Evolutionary conservation across 2,797 vertebrate genomes (phyloP), one percentile per base, ranked within the genome.

Genomic region (Silurus lanzhouensis): DNA sequence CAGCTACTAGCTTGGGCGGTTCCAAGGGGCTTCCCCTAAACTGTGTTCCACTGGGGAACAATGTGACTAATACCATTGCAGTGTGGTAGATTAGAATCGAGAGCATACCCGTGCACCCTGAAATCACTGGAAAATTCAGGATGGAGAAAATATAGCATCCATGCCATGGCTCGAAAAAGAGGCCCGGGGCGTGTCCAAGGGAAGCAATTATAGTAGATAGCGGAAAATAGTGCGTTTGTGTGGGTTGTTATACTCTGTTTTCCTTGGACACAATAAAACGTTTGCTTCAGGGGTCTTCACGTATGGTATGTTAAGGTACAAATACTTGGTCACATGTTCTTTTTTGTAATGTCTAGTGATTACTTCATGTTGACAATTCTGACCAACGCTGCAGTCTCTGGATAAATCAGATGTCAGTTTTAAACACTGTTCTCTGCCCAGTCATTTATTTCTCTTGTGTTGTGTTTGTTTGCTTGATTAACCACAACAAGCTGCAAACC

Each of bases 11-110:
- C 83, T 80, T 81, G 77, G 17, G 87, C 88, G 86, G 86, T 87
- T 86, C 89, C 88, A 57, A 8, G 72, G 88, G 89, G 89, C 90
- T 90, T 74, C 61, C 63, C 60, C 20, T 52, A 10, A 38, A 20
- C 20, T 58, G 5, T 71, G 38, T 80, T 66, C 63, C 61, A 84
- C 72, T 84, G 72, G 25, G 63, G 57, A 83, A 63, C 17, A 66
- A 80, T n/a, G 10, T 63, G 61, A 77, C 64, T 68, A 67, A 78
- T 61, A 70, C 63, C 72, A 60, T 31, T 86, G 46, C 31, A 61
- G 27, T 38, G 52, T 82, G 71, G 55, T 46, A 38, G 52, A 70
- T 58, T 82, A 76, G 13, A 58, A 58, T 82, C 55, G 2, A 22
- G 63, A 27, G 52, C 70, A 22, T 27, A 58, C 15, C 79, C 14